Conservation (phyloP, 1,140 invertebrate species). For the Solenopsis invicta region DNA sequence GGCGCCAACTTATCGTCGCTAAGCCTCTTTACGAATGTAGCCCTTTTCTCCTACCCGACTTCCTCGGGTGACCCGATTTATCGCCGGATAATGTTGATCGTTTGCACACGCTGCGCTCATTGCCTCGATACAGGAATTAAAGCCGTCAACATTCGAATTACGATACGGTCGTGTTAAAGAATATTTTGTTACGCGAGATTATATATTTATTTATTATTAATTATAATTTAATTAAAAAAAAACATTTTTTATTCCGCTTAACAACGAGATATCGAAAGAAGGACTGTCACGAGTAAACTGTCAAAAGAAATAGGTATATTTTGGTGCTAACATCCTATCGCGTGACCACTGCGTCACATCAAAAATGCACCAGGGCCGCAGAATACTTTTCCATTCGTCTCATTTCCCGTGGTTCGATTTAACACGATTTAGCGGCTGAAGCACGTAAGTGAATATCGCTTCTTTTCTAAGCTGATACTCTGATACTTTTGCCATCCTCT, state of each 20-base stretch:
- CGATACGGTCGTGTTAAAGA: not conserved
- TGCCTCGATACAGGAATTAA: not conserved
- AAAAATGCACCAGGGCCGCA: not conserved
- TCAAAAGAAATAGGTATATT: constrained; percentile 1
- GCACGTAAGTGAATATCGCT: constrained; percentile 60
- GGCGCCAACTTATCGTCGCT: constrained; percentile 70
- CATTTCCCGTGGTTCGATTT: constrained; percentile 68
- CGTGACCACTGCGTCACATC: not conserved
- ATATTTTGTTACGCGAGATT: not conserved
- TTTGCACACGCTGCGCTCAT: not conserved
- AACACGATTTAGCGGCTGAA: constrained; percentile 41
- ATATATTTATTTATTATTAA: not conserved
- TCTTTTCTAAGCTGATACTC: constrained; percentile 4
- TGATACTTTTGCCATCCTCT: constrained; percentile 54
- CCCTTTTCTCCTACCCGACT: constrained; percentile 32
- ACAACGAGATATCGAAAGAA: not conserved
- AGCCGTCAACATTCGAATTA: not conserved
- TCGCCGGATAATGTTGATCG: constrained; percentile 19
- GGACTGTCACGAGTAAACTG: not conserved
- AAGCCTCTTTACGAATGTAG: constrained; percentile 71
- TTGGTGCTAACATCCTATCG: constrained; percentile 9
- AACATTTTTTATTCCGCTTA: not conserved
- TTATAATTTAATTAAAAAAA: not conserved
- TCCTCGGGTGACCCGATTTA: constrained; percentile 53
- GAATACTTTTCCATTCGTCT: constrained; percentile 16